Evolutionary conservation across 2,797 vertebrate species (phyloP).

Genomic region (Myotis planiceps): DNA sequence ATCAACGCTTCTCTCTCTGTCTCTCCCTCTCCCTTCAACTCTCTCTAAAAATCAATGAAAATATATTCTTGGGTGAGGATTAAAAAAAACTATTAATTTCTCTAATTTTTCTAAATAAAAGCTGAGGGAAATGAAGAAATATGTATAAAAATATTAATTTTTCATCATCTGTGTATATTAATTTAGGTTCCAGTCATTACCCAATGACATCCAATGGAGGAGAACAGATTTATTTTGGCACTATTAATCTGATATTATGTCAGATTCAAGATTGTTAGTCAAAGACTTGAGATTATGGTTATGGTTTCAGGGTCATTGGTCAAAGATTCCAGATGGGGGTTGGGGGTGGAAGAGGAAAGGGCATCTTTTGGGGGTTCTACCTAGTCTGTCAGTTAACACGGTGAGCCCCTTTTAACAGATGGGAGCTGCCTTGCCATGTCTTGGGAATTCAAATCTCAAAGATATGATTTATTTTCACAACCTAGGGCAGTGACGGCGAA

Average conservation of each 20-base stretch:
- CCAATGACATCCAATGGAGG: not conserved
- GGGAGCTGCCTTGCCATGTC: not conserved
- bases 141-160: slow-evolving; percentile 15
- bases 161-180: not conserved
- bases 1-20: too few relatives aligned
- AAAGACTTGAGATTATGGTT: slow-evolving; percentile 10
- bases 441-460: not conserved
- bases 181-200: slow-evolving; percentile 21
- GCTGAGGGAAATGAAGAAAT: not conserved
- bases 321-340: not conserved
- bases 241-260: not conserved
- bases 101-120: not conserved
- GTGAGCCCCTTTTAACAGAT: not conserved
- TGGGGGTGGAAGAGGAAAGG: too few relatives aligned
- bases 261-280: not conserved
- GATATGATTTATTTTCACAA: slow-evolving; percentile 47
- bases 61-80: too few relatives aligned
- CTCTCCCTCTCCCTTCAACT: too few relatives aligned
- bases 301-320: not conserved
- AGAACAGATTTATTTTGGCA: not conserved
- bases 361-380: not conserved
- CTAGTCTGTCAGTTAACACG: not conserved
- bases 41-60: too few relatives aligned
- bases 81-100: not conserved
- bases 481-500: not conserved